Conservation (phyloP, 2,113 vertebrate genomes). For the Barbus barbus region DNA sequence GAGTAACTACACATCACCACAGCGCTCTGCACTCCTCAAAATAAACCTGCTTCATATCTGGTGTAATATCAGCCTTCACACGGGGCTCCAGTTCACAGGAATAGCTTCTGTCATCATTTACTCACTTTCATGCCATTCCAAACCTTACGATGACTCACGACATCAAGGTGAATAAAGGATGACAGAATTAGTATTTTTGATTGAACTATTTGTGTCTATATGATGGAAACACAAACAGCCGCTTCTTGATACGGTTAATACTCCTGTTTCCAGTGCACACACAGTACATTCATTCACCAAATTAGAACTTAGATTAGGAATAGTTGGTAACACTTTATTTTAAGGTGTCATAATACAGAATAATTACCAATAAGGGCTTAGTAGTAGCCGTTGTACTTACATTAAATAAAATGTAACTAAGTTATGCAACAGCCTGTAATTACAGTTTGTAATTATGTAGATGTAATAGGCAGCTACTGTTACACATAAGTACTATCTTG, state of each 20-base stretch:
- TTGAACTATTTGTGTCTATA: too few relatives aligned
- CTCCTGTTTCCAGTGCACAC: conserved; percentile 39
- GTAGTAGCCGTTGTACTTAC: too few relatives aligned
- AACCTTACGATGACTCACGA: background rate
- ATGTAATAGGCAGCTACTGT: too few relatives aligned
- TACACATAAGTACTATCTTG: too few relatives aligned
- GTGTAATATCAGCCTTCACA: background rate
- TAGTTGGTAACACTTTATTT: too few relatives aligned
- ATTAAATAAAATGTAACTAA: too few relatives aligned
- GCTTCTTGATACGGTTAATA: conserved; percentile 12
- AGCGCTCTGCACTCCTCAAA: background rate
- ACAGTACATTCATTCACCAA: background rate
- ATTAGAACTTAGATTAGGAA: too few relatives aligned
- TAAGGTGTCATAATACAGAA: too few relatives aligned
- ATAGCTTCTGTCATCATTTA: background rate
- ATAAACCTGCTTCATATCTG: background rate
- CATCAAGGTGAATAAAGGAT: too few relatives aligned
- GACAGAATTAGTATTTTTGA: background rate
- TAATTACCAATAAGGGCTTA: too few relatives aligned
- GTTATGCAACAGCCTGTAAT: too few relatives aligned
- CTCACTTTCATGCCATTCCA: background rate
- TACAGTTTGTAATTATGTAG: too few relatives aligned
- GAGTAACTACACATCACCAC: background rate
- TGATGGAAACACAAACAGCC: conserved; percentile 70
- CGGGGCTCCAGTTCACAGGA: background rate